A percentile compares a stretch with the other conserved stretches of the same genome.
Evolutionary conservation across 2,888 invertebrate species (phyloP).

Genomic region (Sarcophaga subvicina): DNA sequence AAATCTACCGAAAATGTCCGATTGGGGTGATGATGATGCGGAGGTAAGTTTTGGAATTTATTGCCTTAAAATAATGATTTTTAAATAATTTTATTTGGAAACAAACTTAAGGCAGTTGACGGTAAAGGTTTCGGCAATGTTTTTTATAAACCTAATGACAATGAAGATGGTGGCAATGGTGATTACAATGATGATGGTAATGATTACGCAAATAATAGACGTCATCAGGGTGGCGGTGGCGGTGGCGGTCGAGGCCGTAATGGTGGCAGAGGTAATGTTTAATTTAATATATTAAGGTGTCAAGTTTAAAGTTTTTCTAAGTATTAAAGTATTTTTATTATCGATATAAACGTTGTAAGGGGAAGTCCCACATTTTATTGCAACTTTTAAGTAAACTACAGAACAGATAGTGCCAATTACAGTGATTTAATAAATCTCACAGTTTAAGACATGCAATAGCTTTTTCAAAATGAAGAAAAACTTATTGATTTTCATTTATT

Average conservation of each 20-base stretch:
- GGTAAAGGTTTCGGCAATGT: conserved; percentile 67
- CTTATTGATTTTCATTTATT: too few relatives aligned
- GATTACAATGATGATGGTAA: conserved; percentile 33
- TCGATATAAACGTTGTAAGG: too few relatives aligned
- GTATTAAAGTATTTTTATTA: too few relatives aligned
- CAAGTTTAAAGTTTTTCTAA: too few relatives aligned
- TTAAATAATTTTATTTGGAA: background rate
- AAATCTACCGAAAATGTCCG: conserved; percentile 72
- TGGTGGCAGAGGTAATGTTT: conserved; percentile 34
- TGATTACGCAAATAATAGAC: conserved; percentile 27
- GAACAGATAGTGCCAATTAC: too few relatives aligned
- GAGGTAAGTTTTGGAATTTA: conserved; percentile 53
- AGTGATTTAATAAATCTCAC: too few relatives aligned
- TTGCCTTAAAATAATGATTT: background rate
- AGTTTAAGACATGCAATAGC: too few relatives aligned
- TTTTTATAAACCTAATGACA: conserved; percentile 49
- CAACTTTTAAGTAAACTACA: too few relatives aligned
- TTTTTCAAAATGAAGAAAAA: too few relatives aligned
- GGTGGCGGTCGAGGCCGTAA: conserved; percentile 60
- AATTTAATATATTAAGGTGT: too few relatives aligned
- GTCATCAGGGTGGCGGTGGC: conserved; percentile 50
- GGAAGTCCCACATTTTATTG: too few relatives aligned
- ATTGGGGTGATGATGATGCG: conserved; percentile 73
- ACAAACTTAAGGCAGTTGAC: conserved; percentile 46
- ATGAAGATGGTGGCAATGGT: conserved; percentile 9